Evolutionary conservation across 2,888 invertebrate species (phyloP).

Genomic region (Rapana venosa): DNA sequence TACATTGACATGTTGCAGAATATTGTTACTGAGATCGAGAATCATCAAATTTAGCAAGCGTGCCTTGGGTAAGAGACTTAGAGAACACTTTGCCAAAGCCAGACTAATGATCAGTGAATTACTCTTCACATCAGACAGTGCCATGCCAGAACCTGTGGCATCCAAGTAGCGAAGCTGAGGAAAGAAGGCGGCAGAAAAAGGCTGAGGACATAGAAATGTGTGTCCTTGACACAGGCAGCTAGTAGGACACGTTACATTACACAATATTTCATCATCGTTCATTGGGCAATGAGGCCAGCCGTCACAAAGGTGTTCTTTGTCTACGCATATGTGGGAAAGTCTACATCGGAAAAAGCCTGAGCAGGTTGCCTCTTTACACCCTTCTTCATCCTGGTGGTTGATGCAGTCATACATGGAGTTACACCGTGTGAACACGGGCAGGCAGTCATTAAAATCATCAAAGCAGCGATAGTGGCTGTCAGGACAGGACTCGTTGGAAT

Average conservation of each 20-base stretch:
- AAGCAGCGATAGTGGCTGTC: not conserved
- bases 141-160: not conserved
- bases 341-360: not conserved
- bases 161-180: constrained; percentile 3
- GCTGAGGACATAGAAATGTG: not conserved
- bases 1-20: constrained; percentile 13
- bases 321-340: not conserved
- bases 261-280: not conserved
- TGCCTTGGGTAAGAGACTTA: not conserved
- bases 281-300: constrained; percentile 8
- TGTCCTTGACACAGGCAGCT: not conserved
- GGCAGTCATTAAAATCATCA: not conserved
- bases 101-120: constrained; percentile 15
- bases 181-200: not conserved
- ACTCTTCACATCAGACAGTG: not conserved
- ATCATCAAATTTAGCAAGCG: constrained; percentile 21
- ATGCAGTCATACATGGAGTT: not conserved
- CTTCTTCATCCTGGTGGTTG: not conserved
- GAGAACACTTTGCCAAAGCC: constrained; percentile 14
- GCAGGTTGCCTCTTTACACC: not conserved
- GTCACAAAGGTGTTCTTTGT: constrained; percentile 15
- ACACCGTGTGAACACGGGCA: not conserved
- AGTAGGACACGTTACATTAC: not conserved
- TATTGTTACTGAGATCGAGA: constrained; percentile 40
- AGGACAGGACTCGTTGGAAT: not conserved